These are phyloP conservation scores for Nycticryphes semicollaris DNA, from an alignment of 2,113 vertebrate genomes.

Conservation along the genomic window DNA sequence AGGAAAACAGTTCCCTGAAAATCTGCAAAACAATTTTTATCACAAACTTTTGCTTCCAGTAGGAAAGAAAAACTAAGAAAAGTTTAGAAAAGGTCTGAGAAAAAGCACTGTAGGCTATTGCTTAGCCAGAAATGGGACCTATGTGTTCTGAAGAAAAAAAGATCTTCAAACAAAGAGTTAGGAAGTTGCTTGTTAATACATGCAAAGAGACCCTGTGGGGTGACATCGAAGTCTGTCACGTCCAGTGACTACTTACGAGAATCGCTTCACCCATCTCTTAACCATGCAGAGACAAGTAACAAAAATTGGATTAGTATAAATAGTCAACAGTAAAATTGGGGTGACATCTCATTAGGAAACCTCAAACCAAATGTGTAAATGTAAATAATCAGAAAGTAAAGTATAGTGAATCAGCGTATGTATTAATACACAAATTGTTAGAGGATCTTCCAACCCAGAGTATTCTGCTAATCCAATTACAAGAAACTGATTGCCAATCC, in stretches of 20 bases:
- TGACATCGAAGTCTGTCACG: background rate
- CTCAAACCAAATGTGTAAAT: slow-evolving; percentile 13
- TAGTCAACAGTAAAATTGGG: background rate
- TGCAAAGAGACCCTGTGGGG: background rate
- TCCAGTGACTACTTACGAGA: background rate
- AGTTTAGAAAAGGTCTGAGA: background rate
- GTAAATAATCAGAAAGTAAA: slow-evolving; percentile 12
- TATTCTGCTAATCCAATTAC: slow-evolving; percentile 56
- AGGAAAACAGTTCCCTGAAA: background rate
- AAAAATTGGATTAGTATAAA: background rate
- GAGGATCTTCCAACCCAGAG: slow-evolving; percentile 21
- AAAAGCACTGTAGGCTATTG: background rate
- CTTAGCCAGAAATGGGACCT: background rate
- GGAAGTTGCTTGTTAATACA: background rate
- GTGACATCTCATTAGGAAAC: background rate
- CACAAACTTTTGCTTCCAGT: background rate
- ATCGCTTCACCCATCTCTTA: background rate
- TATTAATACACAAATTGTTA: slow-evolving; percentile 51
- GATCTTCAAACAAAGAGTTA: background rate
- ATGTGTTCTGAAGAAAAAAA: background rate
- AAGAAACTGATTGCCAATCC: slow-evolving; percentile 40
- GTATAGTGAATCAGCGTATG: background rate
- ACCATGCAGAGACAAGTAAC: background rate
- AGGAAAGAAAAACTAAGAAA: background rate
- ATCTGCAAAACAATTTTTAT: background rate